Evolutionary conservation across 2,113 vertebrate species (phyloP).

Genomic region (Barbus barbus): DNA sequence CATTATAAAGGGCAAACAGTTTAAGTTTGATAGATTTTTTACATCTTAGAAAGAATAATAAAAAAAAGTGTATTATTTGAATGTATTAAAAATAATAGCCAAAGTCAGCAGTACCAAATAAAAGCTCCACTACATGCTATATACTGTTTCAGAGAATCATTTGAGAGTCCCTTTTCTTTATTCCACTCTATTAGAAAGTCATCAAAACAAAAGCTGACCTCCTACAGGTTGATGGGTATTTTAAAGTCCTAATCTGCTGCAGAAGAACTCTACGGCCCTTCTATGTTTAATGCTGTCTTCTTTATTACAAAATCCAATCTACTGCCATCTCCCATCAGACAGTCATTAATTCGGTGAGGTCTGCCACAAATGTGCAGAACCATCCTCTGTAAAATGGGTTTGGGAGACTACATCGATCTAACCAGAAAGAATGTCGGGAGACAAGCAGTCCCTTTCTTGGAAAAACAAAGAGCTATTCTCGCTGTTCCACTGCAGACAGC

Average conservation of each 20-base stretch:
- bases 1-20: too few relatives aligned
- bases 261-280: not conserved
- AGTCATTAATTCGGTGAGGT: conserved; percentile 67
- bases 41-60: too few relatives aligned
- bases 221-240: conserved; percentile 7
- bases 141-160: not conserved
- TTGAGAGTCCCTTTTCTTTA: not conserved
- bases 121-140: not conserved
- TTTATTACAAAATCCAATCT: conserved; percentile 66
- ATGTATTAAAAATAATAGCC: too few relatives aligned
- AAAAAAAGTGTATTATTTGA: too few relatives aligned
- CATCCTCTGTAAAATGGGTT: conserved; percentile 67
- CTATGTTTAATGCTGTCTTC: conserved; percentile 12
- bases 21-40: too few relatives aligned
- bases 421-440: conserved; percentile 53
- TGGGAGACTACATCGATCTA: conserved; percentile 57
- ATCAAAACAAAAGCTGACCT: conserved; percentile 30
- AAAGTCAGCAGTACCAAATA: not conserved
- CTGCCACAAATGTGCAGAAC: conserved; percentile 61
- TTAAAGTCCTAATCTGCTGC: not conserved
- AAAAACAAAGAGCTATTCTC: conserved; percentile 10
- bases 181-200: not conserved
- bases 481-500: not conserved
- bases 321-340: conserved; percentile 63
- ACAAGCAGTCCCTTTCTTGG: conserved; percentile 32